Evolutionary conservation across 2,888 invertebrate genomes (phyloP), one percentile per base, ranked within the genome.

Genomic region (Caradrina kadenii): DNA sequence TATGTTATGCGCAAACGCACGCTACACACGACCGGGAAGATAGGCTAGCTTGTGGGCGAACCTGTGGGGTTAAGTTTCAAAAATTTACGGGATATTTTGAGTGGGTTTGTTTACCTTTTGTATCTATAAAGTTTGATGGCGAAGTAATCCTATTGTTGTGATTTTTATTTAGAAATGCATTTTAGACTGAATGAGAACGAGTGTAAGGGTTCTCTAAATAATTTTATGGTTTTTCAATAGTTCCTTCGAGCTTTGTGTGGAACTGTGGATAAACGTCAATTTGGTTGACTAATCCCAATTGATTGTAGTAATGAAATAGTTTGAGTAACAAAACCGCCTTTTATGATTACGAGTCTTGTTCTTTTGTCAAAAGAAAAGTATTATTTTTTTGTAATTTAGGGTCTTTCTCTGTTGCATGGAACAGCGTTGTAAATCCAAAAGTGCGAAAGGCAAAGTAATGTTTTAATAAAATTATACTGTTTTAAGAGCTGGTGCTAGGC

Each of bases 1-100:
- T 94, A 93, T 87, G 91, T 93, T 93, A 93, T 88, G 84, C 91
- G 89, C 88, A 90, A 92, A 91, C 89, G 81, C 79, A 83, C 61
- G 69, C 66, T 75, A 91, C 90, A 90, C 87, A 92, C 88, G 67
- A 88, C 8, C 39, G 8, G 22, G 2, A 5, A 50, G 69, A 26
- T 69, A 21, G 45, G 31, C 63, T 63, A 81, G 65, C 81, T 60
- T 70, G 65, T 74, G 64, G 68, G 66, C 71, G 76, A 83, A 73
- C 73, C 26, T 71, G 42, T 63, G 2, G 13, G 8, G 17, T 22
- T 22, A 3, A 26, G 1, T 11, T 52, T 45, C 3, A 11, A 17
- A 45, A 17, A 17, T 45, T 15, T 17, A 2, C 11, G 2, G 15
- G 22, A 48, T n/a, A 62, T 35, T 42, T 61, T 49, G 42, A 26